phyloP scores from a whole-genome alignment of 1,140 invertebrate genomes.

The Drosophila ercepeae region DNA sequence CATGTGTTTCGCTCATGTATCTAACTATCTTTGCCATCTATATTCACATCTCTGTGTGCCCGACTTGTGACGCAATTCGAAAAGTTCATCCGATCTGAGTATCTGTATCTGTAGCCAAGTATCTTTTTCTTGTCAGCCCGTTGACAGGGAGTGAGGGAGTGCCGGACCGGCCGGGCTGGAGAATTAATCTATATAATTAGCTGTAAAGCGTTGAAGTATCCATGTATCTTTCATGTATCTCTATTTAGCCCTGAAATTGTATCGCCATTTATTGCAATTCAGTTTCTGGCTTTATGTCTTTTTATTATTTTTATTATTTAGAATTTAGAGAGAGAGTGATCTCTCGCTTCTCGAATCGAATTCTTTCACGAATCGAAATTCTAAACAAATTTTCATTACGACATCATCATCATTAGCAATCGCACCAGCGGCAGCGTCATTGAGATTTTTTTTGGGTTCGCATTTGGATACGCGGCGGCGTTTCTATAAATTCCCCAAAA shows the following conservation, averaged over 20 bases:
- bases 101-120: background rate
- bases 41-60: slow-evolving; percentile 37
- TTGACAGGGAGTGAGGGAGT: slow-evolving; percentile 13
- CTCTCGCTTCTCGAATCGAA: too few species aligned
- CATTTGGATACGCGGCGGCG: slow-evolving; percentile 7
- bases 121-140: background rate
- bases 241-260: slow-evolving; percentile 69
- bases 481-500: slow-evolving; percentile 51
- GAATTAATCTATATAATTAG: slow-evolving; percentile 72
- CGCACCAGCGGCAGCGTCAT: slow-evolving; percentile 26
- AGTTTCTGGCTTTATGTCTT: slow-evolving; percentile 3
- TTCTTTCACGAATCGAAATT: slow-evolving; percentile 66
- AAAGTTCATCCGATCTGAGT: slow-evolving; percentile 53
- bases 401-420: slow-evolving; percentile 57
- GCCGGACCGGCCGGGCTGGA: slow-evolving; percentile 14
- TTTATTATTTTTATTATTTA: slow-evolving; percentile 8
- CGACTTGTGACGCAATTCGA: slow-evolving; percentile 73
- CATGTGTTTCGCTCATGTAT: slow-evolving; percentile 55
- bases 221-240: slow-evolving; percentile 44
- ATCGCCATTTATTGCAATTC: slow-evolving; percentile 48
- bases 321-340: too few species aligned
- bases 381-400: slow-evolving; percentile 76
- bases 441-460: slow-evolving; percentile 23
- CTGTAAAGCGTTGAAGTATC: slow-evolving; percentile 47
- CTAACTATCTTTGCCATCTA: slow-evolving; percentile 73